Conservation (phyloP, 2,113 vertebrate species). For the Xyliphius kryptos region DNA sequence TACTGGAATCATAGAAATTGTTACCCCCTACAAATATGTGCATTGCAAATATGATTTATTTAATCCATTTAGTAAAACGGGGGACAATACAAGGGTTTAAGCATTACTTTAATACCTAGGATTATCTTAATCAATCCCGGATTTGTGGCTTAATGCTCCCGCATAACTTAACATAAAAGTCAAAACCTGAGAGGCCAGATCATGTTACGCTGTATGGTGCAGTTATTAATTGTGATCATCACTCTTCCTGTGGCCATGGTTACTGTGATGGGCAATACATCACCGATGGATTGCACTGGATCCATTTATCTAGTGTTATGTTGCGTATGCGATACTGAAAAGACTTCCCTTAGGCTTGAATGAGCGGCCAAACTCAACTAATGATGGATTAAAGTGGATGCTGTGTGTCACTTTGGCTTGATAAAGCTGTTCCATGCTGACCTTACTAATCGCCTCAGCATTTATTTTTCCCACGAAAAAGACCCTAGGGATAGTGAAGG, state of each 20-base stretch:
- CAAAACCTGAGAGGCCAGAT: not conserved
- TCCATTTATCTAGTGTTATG: conserved; percentile 15
- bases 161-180: not conserved
- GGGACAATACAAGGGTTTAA: no score
- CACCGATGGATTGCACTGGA: conserved; percentile 4
- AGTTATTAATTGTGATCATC: conserved; percentile 18
- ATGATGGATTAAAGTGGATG: conserved; percentile 30
- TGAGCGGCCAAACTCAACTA: conserved; percentile 9
- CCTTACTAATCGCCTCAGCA: conserved; percentile 8
- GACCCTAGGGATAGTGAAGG: not conserved
- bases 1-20: no score
- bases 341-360: conserved; percentile 18
- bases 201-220: conserved; percentile 12
- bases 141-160: not conserved
- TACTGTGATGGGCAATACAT: conserved; percentile 10
- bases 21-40: no score
- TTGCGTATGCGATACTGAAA: conserved; percentile 10
- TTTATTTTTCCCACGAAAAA: conserved; percentile 1
- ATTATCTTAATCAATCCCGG: not conserved
- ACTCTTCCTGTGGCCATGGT: not conserved
- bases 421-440: conserved; percentile 12
- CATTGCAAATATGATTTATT: no score
- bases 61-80: no score
- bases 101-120: not conserved
- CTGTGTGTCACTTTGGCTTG: conserved; percentile 9